Evolutionary conservation across 2,113 vertebrate genomes (phyloP), one percentile per base, ranked within the genome.

Genomic region (Rhagologus leucostigma): DNA sequence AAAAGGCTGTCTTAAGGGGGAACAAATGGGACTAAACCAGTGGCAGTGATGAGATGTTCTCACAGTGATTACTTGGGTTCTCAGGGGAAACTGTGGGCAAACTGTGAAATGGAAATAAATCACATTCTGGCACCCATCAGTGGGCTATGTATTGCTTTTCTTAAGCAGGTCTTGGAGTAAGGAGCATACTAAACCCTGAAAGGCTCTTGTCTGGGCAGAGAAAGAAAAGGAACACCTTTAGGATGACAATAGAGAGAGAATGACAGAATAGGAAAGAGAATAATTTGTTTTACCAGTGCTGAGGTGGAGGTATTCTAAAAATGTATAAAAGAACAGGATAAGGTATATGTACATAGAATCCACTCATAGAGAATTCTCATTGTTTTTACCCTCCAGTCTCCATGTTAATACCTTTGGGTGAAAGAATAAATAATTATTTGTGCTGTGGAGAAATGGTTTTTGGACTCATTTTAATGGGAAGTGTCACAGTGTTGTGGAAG

Each of bases 351-450:
- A 75, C 19, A 15, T 41, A 44, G 76, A 94, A 93, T 88, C 52
- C 39, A 50, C 49, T 93, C 87, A 37, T 19, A 49, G 60, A 52
- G 50, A 23, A 19, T 70, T 68, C 84, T 89, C 84, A 88, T 32
- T 96, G 68, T 84, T 97, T 96, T 90, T 93, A 92, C 47, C 29
- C 13, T 94, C 95, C 90, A 88, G 21, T 95, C 73, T 89, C 93
- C 68, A 41, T 78, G 76, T 77, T 95, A 90, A 93, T 96, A 88
- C 90, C 82, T 94, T 80, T 88, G 87, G 78, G 76, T 95, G 90
- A 95, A 90, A 85, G 92, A 90, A 93, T 75, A 95, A 96, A 93
- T 94, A 94, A 94, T 94, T 93, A 93, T 96, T 97, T 95, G 80
- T 84, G 86, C 89, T 96, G 90, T 42, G 39, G 65, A 84, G 79